Percentiles rank a stretch among this genome's conserved stretches.
Conservation (phyloP, 1,140 invertebrate species). For the Colletes gigas region DNA sequence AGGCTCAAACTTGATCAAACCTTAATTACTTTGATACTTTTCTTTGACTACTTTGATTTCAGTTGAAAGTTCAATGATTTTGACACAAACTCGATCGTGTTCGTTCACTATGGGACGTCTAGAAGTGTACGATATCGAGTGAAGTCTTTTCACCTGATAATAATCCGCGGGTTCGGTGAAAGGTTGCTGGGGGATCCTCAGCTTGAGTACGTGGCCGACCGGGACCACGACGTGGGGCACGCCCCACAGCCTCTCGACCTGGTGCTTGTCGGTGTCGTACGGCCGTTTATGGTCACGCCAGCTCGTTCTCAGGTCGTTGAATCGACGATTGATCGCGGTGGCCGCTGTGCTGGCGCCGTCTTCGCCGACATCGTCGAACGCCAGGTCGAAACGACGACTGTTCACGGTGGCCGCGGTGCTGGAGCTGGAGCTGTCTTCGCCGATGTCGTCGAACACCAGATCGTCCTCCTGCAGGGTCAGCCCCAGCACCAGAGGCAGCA, state of each 20-base stretch:
- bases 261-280: constrained; percentile 31
- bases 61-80: too few species aligned
- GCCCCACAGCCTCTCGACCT: constrained; percentile 74
- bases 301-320: constrained; percentile 24
- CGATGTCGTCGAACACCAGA: constrained; percentile 77
- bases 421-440: constrained; percentile 60
- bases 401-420: constrained; percentile 34
- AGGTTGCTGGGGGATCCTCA: constrained; percentile 78
- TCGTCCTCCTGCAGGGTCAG: constrained; percentile 75
- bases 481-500: constrained; percentile 60
- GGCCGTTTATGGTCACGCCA: constrained; percentile 36
- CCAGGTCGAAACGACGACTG: constrained; percentile 42
- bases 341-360: constrained; percentile 46
- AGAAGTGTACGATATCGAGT: background rate
- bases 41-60: too few species aligned
- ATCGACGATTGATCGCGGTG: constrained; percentile 31
- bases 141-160: constrained; percentile 75
- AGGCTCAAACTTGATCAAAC: too few species aligned
- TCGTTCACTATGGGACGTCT: background rate
- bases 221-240: constrained; percentile 75
- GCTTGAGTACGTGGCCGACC: constrained; percentile 79
- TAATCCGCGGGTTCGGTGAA: constrained; percentile 77
- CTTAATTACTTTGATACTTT: too few species aligned
- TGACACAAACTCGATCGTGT: too few species aligned
- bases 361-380: constrained; percentile 77